phyloP scores from a whole-genome alignment of 2,797 vertebrate genomes.

The Margarornis squamiger region DNA sequence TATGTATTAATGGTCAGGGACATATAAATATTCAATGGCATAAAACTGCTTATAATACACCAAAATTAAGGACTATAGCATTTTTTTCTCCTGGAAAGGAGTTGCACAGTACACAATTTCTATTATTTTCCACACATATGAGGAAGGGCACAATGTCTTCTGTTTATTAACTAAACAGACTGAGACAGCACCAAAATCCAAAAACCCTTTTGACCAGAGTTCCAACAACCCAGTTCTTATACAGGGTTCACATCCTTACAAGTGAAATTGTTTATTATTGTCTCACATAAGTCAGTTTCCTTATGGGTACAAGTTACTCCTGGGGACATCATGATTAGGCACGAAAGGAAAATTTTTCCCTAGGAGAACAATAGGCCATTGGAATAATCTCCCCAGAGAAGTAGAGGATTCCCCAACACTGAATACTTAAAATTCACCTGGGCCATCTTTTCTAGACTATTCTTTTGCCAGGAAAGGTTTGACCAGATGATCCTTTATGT shows the following conservation, averaged over 20 bases:
- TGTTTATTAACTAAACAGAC: background rate
- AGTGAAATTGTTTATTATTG: background rate
- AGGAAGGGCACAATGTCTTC: background rate
- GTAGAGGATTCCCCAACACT: too few species aligned
- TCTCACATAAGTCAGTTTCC: background rate
- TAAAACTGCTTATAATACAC: background rate
- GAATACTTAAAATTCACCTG: background rate
- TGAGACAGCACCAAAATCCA: background rate
- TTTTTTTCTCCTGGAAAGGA: background rate
- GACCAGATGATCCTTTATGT: background rate
- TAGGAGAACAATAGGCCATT: background rate
- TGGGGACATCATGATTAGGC: background rate
- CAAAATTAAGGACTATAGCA: background rate
- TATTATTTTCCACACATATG: background rate
- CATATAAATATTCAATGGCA: background rate
- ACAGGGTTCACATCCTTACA: background rate
- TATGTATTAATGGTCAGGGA: background rate
- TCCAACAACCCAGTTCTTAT: background rate
- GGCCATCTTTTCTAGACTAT: background rate
- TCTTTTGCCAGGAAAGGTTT: background rate
- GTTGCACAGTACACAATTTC: background rate
- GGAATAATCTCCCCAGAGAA: background rate
- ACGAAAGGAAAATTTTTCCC: background rate
- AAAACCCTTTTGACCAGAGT: background rate
- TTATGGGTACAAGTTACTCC: background rate